phyloP scores from a whole-genome alignment of 2,113 vertebrate species.

The Phaethornis superciliosus region DNA sequence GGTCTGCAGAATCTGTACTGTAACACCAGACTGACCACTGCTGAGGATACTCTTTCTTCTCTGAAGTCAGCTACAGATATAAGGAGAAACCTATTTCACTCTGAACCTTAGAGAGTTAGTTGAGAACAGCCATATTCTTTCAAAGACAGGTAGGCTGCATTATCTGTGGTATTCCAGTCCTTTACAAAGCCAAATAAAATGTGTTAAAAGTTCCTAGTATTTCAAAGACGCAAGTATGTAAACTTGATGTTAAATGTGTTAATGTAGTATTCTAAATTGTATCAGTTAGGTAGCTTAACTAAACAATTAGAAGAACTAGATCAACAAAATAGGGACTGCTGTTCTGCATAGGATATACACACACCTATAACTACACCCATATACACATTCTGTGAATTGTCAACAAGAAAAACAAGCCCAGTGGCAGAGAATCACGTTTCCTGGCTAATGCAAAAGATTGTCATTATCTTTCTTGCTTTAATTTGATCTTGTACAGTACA shows the following conservation, averaged over 20 bases:
- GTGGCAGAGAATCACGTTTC: slow-evolving; percentile 74
- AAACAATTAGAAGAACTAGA: slow-evolving; percentile 78
- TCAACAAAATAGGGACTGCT: slow-evolving; percentile 73
- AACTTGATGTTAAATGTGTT: slow-evolving; percentile 82
- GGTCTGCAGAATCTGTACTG: slow-evolving; percentile 54
- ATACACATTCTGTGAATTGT: slow-evolving; percentile 65
- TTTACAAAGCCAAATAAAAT: slow-evolving; percentile 84
- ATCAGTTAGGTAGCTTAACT: slow-evolving; percentile 79
- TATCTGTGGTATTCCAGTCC: slow-evolving; percentile 81
- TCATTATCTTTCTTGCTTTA: slow-evolving; percentile 76
- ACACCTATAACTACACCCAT: slow-evolving; percentile 60
- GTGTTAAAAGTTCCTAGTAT: slow-evolving; percentile 80
- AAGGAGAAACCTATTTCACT: slow-evolving; percentile 64
- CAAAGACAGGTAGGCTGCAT: slow-evolving; percentile 74
- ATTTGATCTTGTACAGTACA: slow-evolving; percentile 78
- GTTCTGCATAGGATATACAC: slow-evolving; percentile 66
- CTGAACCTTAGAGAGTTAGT: slow-evolving; percentile 78
- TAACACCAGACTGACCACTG: slow-evolving; percentile 58
- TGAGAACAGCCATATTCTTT: slow-evolving; percentile 84
- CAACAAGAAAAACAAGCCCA: slow-evolving; percentile 57
- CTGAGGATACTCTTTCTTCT: slow-evolving; percentile 61
- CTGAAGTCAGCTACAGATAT: slow-evolving; percentile 71
- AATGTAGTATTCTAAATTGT: slow-evolving; percentile 80
- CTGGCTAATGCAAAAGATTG: slow-evolving; percentile 76
- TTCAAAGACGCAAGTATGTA: slow-evolving; percentile 81